phyloP scores from a whole-genome alignment of 2,113 vertebrate species.

The Microtus richardsoni region DNA sequence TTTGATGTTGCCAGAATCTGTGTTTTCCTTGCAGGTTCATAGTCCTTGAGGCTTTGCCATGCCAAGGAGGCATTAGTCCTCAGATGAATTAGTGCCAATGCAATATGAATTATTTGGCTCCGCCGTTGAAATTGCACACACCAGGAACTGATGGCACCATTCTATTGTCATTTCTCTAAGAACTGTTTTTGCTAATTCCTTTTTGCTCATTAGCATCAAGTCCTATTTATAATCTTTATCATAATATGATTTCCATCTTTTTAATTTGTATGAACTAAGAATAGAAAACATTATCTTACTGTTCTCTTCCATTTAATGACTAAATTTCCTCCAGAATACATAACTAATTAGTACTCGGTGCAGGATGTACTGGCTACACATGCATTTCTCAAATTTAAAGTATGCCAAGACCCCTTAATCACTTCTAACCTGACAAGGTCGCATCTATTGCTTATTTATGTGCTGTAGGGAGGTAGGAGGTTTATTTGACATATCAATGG shows the following conservation, averaged over 20 bases:
- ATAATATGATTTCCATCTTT: slow-evolving; percentile 2
- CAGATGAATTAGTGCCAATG: neutral
- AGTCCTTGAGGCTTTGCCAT: neutral
- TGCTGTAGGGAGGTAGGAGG: neutral
- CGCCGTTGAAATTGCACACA: neutral
- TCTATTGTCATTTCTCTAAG: slow-evolving; percentile 12
- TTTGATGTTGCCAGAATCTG: slow-evolving; percentile 37
- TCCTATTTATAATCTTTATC: slow-evolving; percentile 39
- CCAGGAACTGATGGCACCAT: neutral
- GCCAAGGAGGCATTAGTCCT: neutral
- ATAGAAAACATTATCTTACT: slow-evolving; percentile 50
- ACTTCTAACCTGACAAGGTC: neutral
- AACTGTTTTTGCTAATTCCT: neutral
- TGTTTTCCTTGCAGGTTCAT: neutral
- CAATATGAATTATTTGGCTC: slow-evolving; percentile 13
- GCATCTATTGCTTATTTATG: neutral
- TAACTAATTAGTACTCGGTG: neutral
- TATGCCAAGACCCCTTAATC: neutral
- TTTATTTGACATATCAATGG: neutral
- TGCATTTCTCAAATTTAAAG: slow-evolving; percentile 39
- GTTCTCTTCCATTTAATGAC: slow-evolving; percentile 35
- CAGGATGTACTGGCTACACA: neutral
- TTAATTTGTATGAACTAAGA: slow-evolving; percentile 51
- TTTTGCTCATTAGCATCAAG: slow-evolving; percentile 48
- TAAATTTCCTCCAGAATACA: slow-evolving; percentile 35